Conservation (phyloP, 2,888 invertebrate genomes). For the Serrognathus titanus region DNA sequence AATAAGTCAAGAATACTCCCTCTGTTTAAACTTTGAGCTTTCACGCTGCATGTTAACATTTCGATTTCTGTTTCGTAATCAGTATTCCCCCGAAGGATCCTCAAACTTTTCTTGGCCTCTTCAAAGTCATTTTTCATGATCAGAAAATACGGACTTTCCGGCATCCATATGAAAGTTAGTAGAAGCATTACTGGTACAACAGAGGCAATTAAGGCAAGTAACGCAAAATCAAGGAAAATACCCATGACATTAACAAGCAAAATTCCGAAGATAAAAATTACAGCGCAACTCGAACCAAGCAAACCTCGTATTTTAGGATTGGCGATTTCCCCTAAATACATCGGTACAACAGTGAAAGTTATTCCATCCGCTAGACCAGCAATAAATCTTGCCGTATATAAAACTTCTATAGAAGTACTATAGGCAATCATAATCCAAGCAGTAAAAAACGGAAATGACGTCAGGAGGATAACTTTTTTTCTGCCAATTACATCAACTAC, state of each 20-base stretch:
- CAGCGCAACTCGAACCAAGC: constrained; percentile 60
- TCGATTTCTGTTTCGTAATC: constrained; percentile 50
- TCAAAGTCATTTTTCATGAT: constrained; percentile 42
- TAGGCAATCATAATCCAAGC: constrained; percentile 64
- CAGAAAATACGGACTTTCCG: constrained; percentile 58
- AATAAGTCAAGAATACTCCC: constrained; percentile 52
- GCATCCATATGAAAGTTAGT: constrained; percentile 58
- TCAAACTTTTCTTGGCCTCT: constrained; percentile 52
- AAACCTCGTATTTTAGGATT: constrained; percentile 57
- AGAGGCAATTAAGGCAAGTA: constrained; percentile 55
- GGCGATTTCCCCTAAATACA: constrained; percentile 62
- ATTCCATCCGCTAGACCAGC: constrained; percentile 58
- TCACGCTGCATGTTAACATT: constrained; percentile 28
- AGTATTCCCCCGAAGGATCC: constrained; percentile 54
- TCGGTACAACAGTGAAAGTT: constrained; percentile 50
- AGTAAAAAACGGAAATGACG: constrained; percentile 59
- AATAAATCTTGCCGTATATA: constrained; percentile 53
- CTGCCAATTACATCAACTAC: constrained; percentile 65
- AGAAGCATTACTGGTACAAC: constrained; percentile 56
- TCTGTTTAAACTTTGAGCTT: constrained; percentile 34
- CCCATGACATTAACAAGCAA: constrained; percentile 61
- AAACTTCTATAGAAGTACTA: constrained; percentile 54
- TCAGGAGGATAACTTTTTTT: constrained; percentile 61
- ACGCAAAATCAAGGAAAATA: constrained; percentile 53
- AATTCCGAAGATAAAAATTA: constrained; percentile 57